Evolutionary conservation across 2,888 invertebrate genomes (phyloP).

Genomic region (Perizoma flavofasciatum): DNA sequence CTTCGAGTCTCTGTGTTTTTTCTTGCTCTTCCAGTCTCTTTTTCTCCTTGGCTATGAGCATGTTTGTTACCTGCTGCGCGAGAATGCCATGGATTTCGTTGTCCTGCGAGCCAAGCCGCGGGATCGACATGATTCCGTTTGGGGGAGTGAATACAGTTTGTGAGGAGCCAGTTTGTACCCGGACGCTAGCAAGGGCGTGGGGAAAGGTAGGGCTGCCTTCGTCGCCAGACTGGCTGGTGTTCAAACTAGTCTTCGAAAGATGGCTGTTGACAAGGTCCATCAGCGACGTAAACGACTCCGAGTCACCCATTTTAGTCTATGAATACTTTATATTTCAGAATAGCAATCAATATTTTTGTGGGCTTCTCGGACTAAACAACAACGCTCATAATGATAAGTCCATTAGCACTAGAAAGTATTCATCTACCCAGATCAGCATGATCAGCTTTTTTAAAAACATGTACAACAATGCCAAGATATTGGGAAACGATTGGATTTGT

Average conservation of each 20-base stretch:
- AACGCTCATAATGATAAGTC: too few species aligned
- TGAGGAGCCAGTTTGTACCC: conserved; percentile 26
- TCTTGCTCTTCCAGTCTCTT: conserved; percentile 56
- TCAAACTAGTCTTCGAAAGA: conserved; percentile 64
- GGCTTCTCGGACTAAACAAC: too few species aligned
- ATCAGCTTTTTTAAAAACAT: too few species aligned
- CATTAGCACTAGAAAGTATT: too few species aligned
- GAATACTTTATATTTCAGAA: background rate
- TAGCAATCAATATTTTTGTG: too few species aligned
- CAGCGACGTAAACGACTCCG: conserved; percentile 65
- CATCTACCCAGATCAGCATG: too few species aligned
- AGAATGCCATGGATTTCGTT: conserved; percentile 58
- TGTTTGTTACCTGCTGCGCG: conserved; percentile 67
- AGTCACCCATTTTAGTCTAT: conserved; percentile 57
- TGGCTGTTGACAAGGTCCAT: conserved; percentile 70
- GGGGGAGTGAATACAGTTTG: conserved; percentile 41
- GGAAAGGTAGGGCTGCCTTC: conserved; percentile 32
- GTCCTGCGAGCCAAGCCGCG: conserved; percentile 50
- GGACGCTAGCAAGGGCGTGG: conserved; percentile 37
- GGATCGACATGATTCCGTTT: conserved; percentile 54
- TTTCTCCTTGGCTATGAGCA: conserved; percentile 68
- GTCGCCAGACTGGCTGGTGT: conserved; percentile 44
- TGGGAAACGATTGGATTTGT: too few species aligned
- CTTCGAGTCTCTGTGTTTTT: conserved; percentile 47
- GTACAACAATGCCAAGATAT: too few species aligned